Conservation (phyloP, 2,797 vertebrate genomes). For the Morelia viridis region DNA sequence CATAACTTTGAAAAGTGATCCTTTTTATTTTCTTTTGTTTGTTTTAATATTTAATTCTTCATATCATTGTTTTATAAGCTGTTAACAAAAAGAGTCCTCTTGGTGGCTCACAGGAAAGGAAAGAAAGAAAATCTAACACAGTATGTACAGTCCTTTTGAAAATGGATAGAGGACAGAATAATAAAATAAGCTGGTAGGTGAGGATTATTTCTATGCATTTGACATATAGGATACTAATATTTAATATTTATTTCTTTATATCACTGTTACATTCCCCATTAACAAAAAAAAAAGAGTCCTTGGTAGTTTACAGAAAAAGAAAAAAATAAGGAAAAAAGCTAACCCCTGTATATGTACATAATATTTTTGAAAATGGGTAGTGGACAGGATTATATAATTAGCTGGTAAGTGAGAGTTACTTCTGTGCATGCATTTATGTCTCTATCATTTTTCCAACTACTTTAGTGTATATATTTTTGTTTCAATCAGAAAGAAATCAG, state of each 20-base stretch:
- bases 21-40: background rate
- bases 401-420: background rate
- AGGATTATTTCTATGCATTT: background rate
- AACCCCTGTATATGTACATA: background rate
- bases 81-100: background rate
- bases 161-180: background rate
- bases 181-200: background rate
- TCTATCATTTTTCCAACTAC: constrained; percentile 16
- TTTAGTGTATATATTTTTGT: constrained; percentile 38
- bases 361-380: background rate
- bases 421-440: constrained; percentile 8
- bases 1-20: background rate
- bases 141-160: background rate
- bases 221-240: background rate
- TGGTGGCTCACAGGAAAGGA: background rate
- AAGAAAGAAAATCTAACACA: background rate
- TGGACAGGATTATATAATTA: background rate
- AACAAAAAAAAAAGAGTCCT: background rate
- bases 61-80: background rate
- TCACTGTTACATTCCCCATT: background rate
- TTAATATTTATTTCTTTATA: background rate
- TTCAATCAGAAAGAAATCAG: background rate
- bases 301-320: background rate
- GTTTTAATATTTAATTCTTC: background rate
- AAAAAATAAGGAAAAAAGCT: background rate